A percentile compares a stretch with the other conserved stretches of the same genome.
Conservation (phyloP, 2,797 vertebrate species). For the Zalophus californianus region DNA sequence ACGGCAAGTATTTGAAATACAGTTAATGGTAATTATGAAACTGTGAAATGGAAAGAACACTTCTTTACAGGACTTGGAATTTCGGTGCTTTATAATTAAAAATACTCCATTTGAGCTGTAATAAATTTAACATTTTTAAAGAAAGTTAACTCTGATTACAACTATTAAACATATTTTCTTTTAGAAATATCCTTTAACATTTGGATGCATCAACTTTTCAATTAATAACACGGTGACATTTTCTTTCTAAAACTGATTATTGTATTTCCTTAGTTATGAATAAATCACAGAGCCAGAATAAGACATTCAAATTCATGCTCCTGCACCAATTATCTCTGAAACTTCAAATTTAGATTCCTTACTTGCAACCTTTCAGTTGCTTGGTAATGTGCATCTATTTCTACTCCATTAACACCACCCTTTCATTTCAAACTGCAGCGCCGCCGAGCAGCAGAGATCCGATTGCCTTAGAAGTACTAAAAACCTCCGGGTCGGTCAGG, state of each 20-base stretch:
- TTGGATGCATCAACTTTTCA: neutral
- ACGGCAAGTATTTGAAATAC: neutral
- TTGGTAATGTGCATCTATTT: neutral
- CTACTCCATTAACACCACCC: neutral
- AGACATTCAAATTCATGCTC: neutral
- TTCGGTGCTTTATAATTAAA: neutral
- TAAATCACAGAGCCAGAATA: neutral
- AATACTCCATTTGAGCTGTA: neutral
- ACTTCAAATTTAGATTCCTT: neutral
- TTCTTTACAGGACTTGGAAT: neutral
- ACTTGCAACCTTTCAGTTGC: neutral
- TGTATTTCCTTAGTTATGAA: neutral
- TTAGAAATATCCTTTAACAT: neutral
- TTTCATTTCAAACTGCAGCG: neutral
- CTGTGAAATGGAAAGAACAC: neutral
- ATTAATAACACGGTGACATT: neutral
- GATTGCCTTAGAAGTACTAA: neutral
- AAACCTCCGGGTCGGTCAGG: neutral
- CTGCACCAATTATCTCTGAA: neutral
- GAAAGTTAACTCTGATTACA: neutral
- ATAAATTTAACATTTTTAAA: neutral
- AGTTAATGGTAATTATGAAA: neutral
- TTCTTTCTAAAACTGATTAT: neutral
- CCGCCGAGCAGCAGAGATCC: neutral
- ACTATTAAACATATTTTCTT: neutral